Evolutionary conservation across 1,140 invertebrate genomes (phyloP), one percentile per base, ranked within the genome.

Genomic region (Philotrypesis tridentata): DNA sequence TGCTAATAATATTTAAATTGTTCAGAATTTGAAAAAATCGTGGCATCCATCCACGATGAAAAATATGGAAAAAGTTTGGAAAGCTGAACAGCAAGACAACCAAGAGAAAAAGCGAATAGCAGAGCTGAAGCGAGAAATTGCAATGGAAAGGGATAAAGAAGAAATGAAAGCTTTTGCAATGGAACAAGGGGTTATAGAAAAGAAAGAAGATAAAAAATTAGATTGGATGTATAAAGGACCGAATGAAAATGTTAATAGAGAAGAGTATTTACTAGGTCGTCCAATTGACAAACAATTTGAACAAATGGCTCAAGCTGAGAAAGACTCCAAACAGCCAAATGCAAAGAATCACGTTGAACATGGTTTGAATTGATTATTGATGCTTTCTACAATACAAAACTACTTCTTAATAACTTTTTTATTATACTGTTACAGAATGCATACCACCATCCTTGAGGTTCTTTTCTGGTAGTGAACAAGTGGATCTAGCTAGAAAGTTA

Each of bases 171-270:
- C 92, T n/a, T 90, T 94, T 71, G 93, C 93, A 12, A 93, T 94
- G 88, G 92, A 93, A 12, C 93, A 93, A 83, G 93, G 93, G 1
- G 93, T 93, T 0, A 89, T 90, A 79, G 91, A 92, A 48, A 92
- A 92, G 65, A 92, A 93, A 31, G 92, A 93, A 75, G 93, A 95
- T 33, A 93, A 93, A 71, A 95, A 96, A 82, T 88, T 98, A 65
- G 96, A 97, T 87, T 98, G 97, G 97, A 98, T 98, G 97, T 98
- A 98, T 88, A 96, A 97, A 93, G 95, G 95, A 85, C 94, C 95
- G 12, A 95, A 95, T 85, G 94, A 95, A 85, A 90, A 93, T 79
- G 93, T 96, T 7, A 95, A 98, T 84, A 91, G 95, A 48, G 97
- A 99, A 89, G 97, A 98, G 82, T 99, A 98, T 93, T 92, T 99